Evolutionary conservation across 2,113 vertebrate species (phyloP).

Genomic region (Halcyon malimbica): DNA sequence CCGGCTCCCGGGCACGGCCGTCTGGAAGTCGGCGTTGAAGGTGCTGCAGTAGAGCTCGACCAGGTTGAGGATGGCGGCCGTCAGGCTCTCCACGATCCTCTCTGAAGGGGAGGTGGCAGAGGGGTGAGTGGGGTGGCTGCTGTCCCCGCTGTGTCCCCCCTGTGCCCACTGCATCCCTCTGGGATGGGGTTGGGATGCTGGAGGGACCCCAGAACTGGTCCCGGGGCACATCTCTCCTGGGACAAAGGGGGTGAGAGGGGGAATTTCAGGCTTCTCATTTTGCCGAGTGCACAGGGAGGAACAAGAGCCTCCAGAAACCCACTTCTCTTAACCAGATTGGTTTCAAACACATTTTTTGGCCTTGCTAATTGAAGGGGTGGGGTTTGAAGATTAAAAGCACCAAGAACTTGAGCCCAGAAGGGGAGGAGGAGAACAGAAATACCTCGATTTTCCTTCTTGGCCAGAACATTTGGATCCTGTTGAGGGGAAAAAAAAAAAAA

Average conservation of each 20-base stretch:
- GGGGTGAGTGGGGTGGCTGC: rapidly evolving
- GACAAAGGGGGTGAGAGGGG: background rate
- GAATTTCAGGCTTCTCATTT: background rate
- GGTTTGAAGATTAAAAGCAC: background rate
- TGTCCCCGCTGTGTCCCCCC: rapidly evolving
- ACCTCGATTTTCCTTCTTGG: constrained; percentile 91
- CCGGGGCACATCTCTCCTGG: rapidly evolving
- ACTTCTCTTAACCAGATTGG: background rate
- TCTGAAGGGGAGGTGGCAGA: constrained; percentile 66
- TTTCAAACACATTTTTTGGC: constrained; percentile 16
- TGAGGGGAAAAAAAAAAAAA: background rate
- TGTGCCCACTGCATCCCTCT: rapidly evolving
- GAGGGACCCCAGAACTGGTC: background rate
- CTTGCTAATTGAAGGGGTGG: background rate
- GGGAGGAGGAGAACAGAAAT: constrained; percentile 34
- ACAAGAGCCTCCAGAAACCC: background rate
- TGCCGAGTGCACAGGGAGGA: background rate
- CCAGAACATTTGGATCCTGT: constrained; percentile 88
- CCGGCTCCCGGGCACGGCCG: constrained; percentile 71
- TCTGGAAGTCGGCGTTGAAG: constrained; percentile 95
- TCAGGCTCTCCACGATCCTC: constrained; percentile 89
- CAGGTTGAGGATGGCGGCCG: constrained; percentile 89
- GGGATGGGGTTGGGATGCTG: background rate
- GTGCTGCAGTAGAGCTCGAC: constrained; percentile 95
- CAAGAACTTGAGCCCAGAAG: background rate